Evolutionary conservation across 2,888 invertebrate genomes (phyloP).

Genomic region (Aradus depressus): DNA sequence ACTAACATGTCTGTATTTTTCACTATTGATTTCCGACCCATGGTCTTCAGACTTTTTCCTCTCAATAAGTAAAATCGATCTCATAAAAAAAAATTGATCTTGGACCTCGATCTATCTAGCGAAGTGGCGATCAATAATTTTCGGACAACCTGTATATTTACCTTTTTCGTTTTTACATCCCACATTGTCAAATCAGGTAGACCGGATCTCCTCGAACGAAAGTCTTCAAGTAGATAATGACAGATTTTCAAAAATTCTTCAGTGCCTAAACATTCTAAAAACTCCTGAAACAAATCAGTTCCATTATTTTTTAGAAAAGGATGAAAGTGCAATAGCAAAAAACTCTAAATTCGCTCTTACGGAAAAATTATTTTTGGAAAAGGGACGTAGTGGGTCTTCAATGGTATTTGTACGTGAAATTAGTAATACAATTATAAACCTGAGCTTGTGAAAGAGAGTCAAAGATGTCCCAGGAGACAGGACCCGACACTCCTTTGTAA

Average conservation of each 20-base stretch:
- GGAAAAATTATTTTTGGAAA: constrained; percentile 33
- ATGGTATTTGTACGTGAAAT: no score
- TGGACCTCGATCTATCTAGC: no score
- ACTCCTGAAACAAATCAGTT: constrained; percentile 34
- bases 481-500: constrained; percentile 36
- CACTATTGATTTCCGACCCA: no score
- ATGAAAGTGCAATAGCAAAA: no score
- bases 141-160: constrained; percentile 33
- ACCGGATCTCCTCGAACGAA: constrained; percentile 53
- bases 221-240: constrained; percentile 47
- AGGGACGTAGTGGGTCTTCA: no score
- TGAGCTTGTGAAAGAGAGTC: no score
- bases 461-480: constrained; percentile 42
- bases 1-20: no score
- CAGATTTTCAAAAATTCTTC: constrained; percentile 46
- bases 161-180: constrained; percentile 46
- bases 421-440: no score
- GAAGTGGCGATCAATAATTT: no score
- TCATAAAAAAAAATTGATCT: no score
- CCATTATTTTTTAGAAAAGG: not conserved
- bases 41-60: no score
- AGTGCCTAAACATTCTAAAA: constrained; percentile 45
- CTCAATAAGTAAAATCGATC: no score
- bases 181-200: constrained; percentile 78
- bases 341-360: constrained; percentile 21